Conservation (phyloP, 2,888 invertebrate genomes). For the Drosophila pseudotalamancana region DNA sequence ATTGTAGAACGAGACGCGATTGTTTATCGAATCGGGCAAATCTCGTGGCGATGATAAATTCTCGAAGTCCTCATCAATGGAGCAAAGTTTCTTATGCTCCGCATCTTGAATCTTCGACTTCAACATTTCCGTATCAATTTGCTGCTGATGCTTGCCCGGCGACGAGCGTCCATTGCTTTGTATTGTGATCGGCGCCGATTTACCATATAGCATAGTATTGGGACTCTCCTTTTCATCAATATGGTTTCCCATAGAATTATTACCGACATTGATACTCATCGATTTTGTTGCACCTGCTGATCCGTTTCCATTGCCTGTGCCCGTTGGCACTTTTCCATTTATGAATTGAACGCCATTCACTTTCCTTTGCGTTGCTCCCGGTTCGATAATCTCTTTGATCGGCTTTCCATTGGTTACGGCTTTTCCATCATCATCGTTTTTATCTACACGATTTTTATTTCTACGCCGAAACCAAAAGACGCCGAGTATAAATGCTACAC, state of each 20-base stretch:
- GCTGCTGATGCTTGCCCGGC: conserved; percentile 84
- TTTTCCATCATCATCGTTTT: conserved; percentile 67
- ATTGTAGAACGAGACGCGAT: conserved; percentile 75
- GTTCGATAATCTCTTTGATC: conserved; percentile 46
- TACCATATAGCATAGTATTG: conserved; percentile 84
- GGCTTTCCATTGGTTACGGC: conserved; percentile 52
- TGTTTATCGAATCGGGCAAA: conserved; percentile 82
- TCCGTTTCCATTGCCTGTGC: conserved; percentile 42
- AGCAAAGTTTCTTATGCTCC: conserved; percentile 79
- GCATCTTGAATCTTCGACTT: conserved; percentile 82
- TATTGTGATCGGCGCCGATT: conserved; percentile 89
- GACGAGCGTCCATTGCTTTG: conserved; percentile 86
- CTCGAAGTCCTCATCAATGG: conserved; percentile 82
- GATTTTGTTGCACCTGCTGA: conserved; percentile 48
- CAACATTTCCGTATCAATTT: conserved; percentile 88
- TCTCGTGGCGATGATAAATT: conserved; percentile 82
- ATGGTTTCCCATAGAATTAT: background rate
- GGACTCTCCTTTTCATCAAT: conserved; percentile 70
- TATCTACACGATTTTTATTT: conserved; percentile 85
- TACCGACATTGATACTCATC: conserved; percentile 68
- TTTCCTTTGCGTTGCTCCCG: conserved; percentile 33
- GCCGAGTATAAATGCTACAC: conserved; percentile 91
- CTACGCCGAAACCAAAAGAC: conserved; percentile 93
- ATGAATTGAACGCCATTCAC: conserved; percentile 46
- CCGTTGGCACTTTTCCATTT: conserved; percentile 47